Evolutionary conservation across 2,888 invertebrate species (phyloP).

Genomic region (Zygothrica quintamaculata): DNA sequence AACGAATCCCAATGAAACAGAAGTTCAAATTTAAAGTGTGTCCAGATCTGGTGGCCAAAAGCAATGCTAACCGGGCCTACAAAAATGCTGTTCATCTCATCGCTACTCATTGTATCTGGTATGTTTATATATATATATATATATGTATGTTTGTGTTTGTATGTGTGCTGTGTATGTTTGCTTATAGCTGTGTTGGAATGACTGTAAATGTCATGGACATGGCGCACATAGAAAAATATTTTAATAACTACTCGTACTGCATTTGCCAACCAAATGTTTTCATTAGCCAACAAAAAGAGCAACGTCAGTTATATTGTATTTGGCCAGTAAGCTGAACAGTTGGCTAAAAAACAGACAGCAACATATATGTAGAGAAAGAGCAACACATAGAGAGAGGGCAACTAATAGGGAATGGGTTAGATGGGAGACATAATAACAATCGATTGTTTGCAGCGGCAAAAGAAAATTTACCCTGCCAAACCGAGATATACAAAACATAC

Average conservation of each 20-base stretch:
- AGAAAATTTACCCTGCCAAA: conserved; percentile 18
- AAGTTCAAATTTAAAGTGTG: conserved; percentile 24
- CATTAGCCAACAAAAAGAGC: conserved; percentile 61
- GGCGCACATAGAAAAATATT: conserved; percentile 67
- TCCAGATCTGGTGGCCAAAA: conserved; percentile 30
- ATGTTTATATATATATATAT: neutral
- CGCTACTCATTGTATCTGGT: conserved; percentile 17
- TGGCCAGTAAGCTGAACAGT: conserved; percentile 35
- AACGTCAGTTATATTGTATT: conserved; percentile 23
- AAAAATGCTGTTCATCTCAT: conserved; percentile 42
- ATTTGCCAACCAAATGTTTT: conserved; percentile 66
- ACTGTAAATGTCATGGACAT: conserved; percentile 63
- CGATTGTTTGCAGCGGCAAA: conserved; percentile 31
- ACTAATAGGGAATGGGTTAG: neutral
- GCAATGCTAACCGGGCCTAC: conserved; percentile 31
- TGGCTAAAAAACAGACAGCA: no score
- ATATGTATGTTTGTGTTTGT: neutral
- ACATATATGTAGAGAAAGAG: neutral
- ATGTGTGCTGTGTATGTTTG: conserved; percentile 1
- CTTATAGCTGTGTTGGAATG: conserved; percentile 32
- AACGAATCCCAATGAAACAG: conserved; percentile 4
- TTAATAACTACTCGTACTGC: conserved; percentile 69
- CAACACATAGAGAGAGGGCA: neutral
- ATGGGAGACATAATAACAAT: conserved; percentile 38
- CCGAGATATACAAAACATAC: neutral